Conservation (phyloP, 2,888 invertebrate species). For the Acleris laterana region DNA sequence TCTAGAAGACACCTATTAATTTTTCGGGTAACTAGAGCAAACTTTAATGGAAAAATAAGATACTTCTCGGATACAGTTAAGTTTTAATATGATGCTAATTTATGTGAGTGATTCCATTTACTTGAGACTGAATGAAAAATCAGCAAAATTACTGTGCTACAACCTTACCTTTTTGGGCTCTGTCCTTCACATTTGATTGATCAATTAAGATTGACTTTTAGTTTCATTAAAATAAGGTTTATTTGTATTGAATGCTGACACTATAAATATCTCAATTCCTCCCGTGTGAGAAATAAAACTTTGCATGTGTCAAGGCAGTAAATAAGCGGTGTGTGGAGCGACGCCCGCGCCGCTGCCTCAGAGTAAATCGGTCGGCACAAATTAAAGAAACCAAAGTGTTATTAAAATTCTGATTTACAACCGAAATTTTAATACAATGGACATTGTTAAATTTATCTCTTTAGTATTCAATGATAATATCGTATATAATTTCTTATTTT, state of each 20-base stretch:
- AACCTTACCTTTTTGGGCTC: slow-evolving; percentile 9
- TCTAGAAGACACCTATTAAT: too few relatives aligned
- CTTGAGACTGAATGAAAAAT: too few relatives aligned
- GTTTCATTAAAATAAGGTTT: slow-evolving; percentile 1
- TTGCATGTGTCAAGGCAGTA: slow-evolving; percentile 48
- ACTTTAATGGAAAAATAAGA: too few relatives aligned
- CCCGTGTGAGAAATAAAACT: slow-evolving; percentile 28
- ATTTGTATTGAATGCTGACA: slow-evolving; percentile 22
- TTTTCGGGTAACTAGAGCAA: too few relatives aligned
- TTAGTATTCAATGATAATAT: slow-evolving; percentile 60
- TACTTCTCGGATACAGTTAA: too few relatives aligned
- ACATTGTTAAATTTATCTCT: slow-evolving; percentile 62
- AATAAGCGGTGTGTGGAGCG: slow-evolving; percentile 51
- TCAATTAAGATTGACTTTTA: slow-evolving; percentile 28
- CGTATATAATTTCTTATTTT: slow-evolving; percentile 44
- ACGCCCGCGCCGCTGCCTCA: slow-evolving; percentile 53
- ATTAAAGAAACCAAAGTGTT: slow-evolving; percentile 63
- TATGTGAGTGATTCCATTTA: too few relatives aligned
- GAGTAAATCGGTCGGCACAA: slow-evolving; percentile 62
- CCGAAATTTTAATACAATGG: slow-evolving; percentile 72
- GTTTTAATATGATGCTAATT: too few relatives aligned
- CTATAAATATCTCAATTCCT: slow-evolving; percentile 34
- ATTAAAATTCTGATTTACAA: slow-evolving; percentile 67
- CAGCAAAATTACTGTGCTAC: neutral
- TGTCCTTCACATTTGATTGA: slow-evolving; percentile 18